Evolutionary conservation across 2,113 vertebrate species (phyloP).

Genomic region (Perca flavescens): DNA sequence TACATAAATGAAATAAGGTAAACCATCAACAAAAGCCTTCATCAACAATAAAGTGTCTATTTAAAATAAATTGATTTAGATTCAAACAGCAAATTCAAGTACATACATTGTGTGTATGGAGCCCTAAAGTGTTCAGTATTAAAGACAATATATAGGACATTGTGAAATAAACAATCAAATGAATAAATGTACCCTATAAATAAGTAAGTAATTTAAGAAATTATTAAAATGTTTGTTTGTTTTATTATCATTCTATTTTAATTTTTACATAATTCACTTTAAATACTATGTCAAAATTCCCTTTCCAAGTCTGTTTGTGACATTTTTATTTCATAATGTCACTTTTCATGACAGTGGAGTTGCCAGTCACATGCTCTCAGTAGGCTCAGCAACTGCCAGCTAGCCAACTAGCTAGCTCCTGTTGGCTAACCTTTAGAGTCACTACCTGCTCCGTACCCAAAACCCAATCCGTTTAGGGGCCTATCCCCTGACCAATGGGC

Average conservation of each 20-base stretch:
- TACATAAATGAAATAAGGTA: constrained; percentile 2
- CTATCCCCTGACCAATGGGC: no score
- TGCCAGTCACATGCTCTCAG: neutral
- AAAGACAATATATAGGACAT: neutral
- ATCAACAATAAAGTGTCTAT: neutral
- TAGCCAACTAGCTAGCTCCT: neutral
- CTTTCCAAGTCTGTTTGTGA: no score
- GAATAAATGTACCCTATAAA: neutral
- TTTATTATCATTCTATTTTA: neutral
- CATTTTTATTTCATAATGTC: neutral
- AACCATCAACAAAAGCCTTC: constrained; percentile 20
- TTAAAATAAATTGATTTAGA: constrained; percentile 4
- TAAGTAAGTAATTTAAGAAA: no score
- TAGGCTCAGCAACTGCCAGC: neutral
- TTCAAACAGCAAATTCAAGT: neutral
- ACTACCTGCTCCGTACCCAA: no score
- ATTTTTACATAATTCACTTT: neutral
- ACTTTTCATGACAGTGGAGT: no score
- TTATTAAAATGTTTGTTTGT: neutral
- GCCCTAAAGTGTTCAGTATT: neutral
- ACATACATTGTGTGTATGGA: neutral
- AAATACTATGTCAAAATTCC: no score
- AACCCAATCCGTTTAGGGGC: no score
- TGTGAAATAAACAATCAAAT: neutral
- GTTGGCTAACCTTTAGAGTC: neutral